Conservation (phyloP, 2,113 vertebrate genomes). For the Notarius quadriscutis region DNA sequence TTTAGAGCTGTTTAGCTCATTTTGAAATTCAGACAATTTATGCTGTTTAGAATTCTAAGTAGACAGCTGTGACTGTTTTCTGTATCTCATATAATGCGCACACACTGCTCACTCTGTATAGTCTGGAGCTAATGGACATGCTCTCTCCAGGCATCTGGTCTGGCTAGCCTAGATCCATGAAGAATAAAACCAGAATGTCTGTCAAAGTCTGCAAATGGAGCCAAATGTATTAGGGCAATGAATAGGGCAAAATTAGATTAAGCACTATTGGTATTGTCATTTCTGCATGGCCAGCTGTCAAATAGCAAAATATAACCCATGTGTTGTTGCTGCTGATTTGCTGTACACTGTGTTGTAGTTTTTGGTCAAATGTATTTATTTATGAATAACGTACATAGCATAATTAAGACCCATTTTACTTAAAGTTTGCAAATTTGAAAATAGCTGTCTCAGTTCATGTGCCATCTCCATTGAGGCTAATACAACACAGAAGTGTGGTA, state of each 20-base stretch:
- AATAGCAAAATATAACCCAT: conserved; percentile 46
- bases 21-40: not conserved
- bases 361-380: not conserved
- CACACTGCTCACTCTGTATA: conserved; percentile 3
- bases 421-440: not conserved
- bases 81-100: not conserved
- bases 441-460: not conserved
- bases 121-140: not conserved
- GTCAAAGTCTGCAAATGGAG: conserved; percentile 15
- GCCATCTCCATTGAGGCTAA: not conserved
- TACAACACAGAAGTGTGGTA: not conserved
- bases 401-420: not conserved
- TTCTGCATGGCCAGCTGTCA: conserved; percentile 42
- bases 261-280: conserved; percentile 44
- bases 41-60: not conserved
- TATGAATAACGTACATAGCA: not conserved
- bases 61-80: not conserved
- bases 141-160: conserved; percentile 21
- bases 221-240: conserved; percentile 36
- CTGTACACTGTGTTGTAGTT: not conserved
- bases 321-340: conserved; percentile 22
- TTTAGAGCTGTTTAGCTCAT: not conserved
- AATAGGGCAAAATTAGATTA: conserved; percentile 42
- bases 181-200: conserved; percentile 25
- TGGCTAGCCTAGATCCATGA: conserved; percentile 2